These are phyloP conservation scores for Notolepis coatsorum DNA, from an alignment of 2,797 vertebrate genomes.

Conservation along the genomic window DNA sequence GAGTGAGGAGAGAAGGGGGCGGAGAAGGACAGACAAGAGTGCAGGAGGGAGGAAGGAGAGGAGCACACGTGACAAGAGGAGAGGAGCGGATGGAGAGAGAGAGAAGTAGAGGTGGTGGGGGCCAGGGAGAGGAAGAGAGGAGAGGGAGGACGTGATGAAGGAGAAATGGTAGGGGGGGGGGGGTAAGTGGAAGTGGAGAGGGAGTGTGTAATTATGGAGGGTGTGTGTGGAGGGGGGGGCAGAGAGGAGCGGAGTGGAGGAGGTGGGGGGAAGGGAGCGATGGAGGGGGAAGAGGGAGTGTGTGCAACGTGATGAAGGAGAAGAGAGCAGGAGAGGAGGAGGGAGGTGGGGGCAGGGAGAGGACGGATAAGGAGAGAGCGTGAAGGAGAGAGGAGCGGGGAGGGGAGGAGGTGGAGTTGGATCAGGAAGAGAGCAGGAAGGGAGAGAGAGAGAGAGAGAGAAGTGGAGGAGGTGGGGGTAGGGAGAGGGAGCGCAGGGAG, in stretches of 20 bases:
- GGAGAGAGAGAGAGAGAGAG: slow-evolving; percentile 22
- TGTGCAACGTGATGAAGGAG: slow-evolving; percentile 56
- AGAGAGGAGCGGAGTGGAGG: slow-evolving; percentile 43
- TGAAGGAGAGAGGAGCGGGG: slow-evolving; percentile 12
- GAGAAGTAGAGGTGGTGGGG: slow-evolving; percentile 31
- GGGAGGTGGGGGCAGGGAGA: slow-evolving; percentile 45
- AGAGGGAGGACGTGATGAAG: slow-evolving; percentile 40
- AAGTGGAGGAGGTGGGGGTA: slow-evolving; percentile 29
- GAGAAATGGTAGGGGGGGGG: slow-evolving; percentile 21
- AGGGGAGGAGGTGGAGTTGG: background rate
- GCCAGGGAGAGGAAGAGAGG: slow-evolving; percentile 21
- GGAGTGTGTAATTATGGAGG: slow-evolving; percentile 63
- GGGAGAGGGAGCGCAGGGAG: slow-evolving; percentile 35
- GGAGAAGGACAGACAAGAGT: background rate
- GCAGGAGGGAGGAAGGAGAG: slow-evolving; percentile 33
- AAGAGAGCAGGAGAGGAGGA: slow-evolving; percentile 48
- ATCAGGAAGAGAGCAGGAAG: background rate
- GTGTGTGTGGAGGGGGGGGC: slow-evolving; percentile 32
- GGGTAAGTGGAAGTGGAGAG: slow-evolving; percentile 51
- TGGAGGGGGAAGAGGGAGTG: slow-evolving; percentile 42
- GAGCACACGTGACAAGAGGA: slow-evolving; percentile 28
- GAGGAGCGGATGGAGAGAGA: slow-evolving; percentile 29
- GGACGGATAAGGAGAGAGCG: slow-evolving; percentile 49
- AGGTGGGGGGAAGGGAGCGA: slow-evolving; percentile 16
- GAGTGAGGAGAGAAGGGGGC: background rate